Conservation (phyloP, 2,797 vertebrate species). For the Tenualosa thibaudeaui region DNA sequence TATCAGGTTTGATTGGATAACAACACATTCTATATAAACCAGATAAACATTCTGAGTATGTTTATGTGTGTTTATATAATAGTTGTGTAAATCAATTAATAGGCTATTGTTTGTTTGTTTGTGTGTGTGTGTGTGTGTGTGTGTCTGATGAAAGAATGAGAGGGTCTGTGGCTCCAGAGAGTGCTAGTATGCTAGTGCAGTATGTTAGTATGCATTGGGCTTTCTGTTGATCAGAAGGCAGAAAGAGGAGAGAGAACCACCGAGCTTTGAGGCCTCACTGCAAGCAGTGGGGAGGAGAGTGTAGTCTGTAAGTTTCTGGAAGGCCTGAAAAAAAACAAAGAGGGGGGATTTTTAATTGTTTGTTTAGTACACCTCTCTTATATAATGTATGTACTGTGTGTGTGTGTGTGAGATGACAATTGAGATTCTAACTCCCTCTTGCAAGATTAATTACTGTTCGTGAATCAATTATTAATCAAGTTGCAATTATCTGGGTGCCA, state of each 20-base stretch:
- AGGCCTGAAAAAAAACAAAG: constrained; percentile 64
- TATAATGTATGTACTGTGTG: too few species aligned
- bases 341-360: neutral
- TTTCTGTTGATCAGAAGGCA: constrained; percentile 89
- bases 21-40: neutral
- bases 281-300: constrained; percentile 86
- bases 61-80: neutral
- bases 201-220: constrained; percentile 64
- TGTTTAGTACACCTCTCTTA: neutral
- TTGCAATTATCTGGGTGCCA: neutral
- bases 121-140: neutral
- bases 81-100: neutral
- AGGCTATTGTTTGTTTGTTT: neutral
- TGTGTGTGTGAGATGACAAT: neutral
- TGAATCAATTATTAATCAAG: constrained; percentile 8
- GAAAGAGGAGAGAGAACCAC: constrained; percentile 84
- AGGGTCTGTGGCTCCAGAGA: neutral
- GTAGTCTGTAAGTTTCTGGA: constrained; percentile 88
- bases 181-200: neutral
- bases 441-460: neutral
- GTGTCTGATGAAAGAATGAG: neutral
- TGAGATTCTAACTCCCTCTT: neutral
- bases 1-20: neutral
- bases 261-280: constrained; percentile 85
- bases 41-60: neutral